phyloP scores from a whole-genome alignment of 2,113 vertebrate species.

The Grallaria varia region DNA sequence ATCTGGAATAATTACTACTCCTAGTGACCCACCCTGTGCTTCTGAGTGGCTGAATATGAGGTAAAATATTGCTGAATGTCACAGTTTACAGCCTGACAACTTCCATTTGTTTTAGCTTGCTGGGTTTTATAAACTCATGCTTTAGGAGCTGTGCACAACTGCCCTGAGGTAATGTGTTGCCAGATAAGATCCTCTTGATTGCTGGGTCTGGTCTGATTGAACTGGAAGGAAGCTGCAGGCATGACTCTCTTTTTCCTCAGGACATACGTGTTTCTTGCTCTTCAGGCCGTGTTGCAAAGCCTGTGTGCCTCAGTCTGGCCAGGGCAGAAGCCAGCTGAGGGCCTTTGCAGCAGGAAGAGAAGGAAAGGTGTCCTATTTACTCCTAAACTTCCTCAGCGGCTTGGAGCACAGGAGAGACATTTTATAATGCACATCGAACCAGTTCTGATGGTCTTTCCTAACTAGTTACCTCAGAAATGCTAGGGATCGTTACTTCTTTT shows the following conservation, averaged over 20 bases:
- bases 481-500: neutral
- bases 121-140: neutral
- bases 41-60: neutral
- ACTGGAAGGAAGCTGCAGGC: conserved; percentile 34
- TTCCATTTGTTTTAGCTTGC: neutral
- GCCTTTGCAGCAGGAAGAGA: neutral
- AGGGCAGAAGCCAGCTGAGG: neutral
- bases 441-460: neutral
- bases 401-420: neutral
- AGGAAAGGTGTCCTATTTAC: neutral
- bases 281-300: neutral
- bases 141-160: neutral
- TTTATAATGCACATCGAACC: neutral
- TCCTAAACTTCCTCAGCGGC: neutral
- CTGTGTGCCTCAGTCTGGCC: neutral
- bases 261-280: neutral
- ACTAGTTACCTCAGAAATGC: neutral
- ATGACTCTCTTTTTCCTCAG: neutral
- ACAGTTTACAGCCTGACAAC: conserved; percentile 34
- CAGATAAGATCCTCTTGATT: neutral
- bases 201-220: conserved; percentile 6
- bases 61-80: conserved; percentile 27
- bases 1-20: neutral
- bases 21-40: neutral
- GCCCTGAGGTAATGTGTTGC: conserved; percentile 28